Base-by-base conservation (phyloP, 2,888 invertebrate genomes). In the Andrena flavipes region DNA sequence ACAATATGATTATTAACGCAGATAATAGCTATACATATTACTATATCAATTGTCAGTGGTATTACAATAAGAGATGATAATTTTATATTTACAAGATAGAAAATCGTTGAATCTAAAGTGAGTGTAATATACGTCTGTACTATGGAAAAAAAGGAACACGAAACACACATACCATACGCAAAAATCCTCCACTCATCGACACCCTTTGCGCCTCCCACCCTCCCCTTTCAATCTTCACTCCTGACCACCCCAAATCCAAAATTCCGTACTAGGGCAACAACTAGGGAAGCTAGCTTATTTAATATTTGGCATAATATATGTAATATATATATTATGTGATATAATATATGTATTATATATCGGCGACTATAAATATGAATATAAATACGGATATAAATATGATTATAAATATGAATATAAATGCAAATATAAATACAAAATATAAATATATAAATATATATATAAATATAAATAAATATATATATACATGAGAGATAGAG, bases 31-130 rank as follows among this genome's bases (percentile, higher is more conserved):
- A 85, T 85, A 87, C 82, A 86, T 84, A 87, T 80, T 88, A 88
- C 76, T 88, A 90, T 90, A 91, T 90, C 90, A 91, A 90, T 87
- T 91, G 91, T 91, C 91, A 90, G 91, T 91, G 93, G 91, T 91
- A 92, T 90, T 90, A 89, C 91, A 90, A 88, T 91, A 92, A 93
- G 91, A 93, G 92, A 93, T 91, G 92, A 93, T 93, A 93, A 93
- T 93, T 93, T 93, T 93, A 92, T 93, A 93, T 93, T 93, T 92
- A 93, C 90, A 89, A 87, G 79, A 87, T 82, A 87, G 77, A 85
- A 67, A 74, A 85, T 83, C 86, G 90, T 90, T 90, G 86, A 90
- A 89, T 89, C 85, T 90, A 87, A 90, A 90, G 56, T 90, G 88
- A 89, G 85, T 92, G 90, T 91, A 91, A 89, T 90, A 90, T 92